Base-by-base conservation (phyloP, 2,888 invertebrate genomes). In the Yponomeuta sedellus region DNA sequence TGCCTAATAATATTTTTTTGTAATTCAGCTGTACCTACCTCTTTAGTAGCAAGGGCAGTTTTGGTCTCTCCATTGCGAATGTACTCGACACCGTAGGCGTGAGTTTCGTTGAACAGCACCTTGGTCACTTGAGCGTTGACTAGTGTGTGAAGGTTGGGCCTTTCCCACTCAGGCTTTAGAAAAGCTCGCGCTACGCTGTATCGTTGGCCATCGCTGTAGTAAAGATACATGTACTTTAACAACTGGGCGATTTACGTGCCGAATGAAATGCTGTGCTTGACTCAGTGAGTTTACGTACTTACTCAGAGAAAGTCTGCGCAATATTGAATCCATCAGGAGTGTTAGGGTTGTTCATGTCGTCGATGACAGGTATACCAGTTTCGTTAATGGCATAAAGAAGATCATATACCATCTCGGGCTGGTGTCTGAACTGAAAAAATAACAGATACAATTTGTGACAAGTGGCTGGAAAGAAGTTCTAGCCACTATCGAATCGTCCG, bases 311-410 rank as follows among this genome's bases (percentile, higher is more conserved):
- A 0, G 92, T 80, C 75, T 95, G 94, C 0, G 94, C 93, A 19
- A 94, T 83, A 40, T 86, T 78, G 76, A 94, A 94, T 12, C 94
- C 94, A 2, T 92, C 93, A 2, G 91, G 91, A 56, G 91, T 89
- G 52, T 87, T 75, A 0, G 85, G 91, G 52, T 94, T 92, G 74
- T 94, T 94, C 73, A 94, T 85, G 74, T 94, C 94, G 0, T 86
- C 77, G 64, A 91, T 86, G 57, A 93, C 73, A 0, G 92, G 92
- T 19, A 92, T 85, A 0, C 93, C 93, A 2, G 88, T 79, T 72
- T 94, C 92, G 63, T 83, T 80, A 12, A 93, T 92, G 0, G 93
- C 94, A 16, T 80, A 68, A 39, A 94, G 77, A 39, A 94, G 79
- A 66, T 93, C 92, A 56, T 85, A 72, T 0, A 92, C 78, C 25